Evolutionary conservation across 2,113 vertebrate genomes (phyloP).

Genomic region (Alethe castanea): DNA sequence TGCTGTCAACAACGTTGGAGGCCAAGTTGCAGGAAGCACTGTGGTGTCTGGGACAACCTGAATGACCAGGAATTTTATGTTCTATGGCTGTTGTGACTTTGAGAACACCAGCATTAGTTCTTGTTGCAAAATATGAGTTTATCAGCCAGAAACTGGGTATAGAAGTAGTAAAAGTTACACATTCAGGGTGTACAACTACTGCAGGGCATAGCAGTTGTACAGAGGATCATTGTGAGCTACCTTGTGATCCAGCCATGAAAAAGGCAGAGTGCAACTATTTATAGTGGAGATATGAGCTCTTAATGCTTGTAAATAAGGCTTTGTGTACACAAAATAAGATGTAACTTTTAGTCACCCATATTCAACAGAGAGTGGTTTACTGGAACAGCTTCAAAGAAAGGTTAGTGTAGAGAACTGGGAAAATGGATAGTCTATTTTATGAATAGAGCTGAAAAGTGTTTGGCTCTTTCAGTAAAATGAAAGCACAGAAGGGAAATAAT

Average conservation of each 20-base stretch:
- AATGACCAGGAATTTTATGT: neutral
- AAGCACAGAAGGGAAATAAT: neutral
- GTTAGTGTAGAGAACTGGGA: neutral
- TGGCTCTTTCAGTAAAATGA: neutral
- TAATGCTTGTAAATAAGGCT: slow-evolving; percentile 44
- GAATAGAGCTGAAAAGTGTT: neutral
- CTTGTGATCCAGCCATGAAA: slow-evolving; percentile 25
- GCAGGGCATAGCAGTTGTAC: neutral
- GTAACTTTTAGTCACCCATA: slow-evolving; percentile 27
- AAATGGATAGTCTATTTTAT: slow-evolving; percentile 6
- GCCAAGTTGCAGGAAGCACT: neutral
- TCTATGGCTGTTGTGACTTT: neutral
- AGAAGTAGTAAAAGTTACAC: neutral
- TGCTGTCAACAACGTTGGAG: neutral
- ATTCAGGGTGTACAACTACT: neutral
- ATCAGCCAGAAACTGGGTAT: neutral
- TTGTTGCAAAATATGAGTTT: neutral
- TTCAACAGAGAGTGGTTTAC: slow-evolving; percentile 5
- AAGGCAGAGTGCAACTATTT: slow-evolving; percentile 46
- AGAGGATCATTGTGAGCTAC: slow-evolving; percentile 39
- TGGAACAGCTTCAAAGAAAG: slow-evolving; percentile 57
- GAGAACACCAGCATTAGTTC: neutral
- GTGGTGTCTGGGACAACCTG: neutral
- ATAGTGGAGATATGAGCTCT: slow-evolving; percentile 21
- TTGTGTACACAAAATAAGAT: slow-evolving; percentile 60